Conservation (phyloP, 2,797 vertebrate species). For the Brachyalestes nurse region DNA sequence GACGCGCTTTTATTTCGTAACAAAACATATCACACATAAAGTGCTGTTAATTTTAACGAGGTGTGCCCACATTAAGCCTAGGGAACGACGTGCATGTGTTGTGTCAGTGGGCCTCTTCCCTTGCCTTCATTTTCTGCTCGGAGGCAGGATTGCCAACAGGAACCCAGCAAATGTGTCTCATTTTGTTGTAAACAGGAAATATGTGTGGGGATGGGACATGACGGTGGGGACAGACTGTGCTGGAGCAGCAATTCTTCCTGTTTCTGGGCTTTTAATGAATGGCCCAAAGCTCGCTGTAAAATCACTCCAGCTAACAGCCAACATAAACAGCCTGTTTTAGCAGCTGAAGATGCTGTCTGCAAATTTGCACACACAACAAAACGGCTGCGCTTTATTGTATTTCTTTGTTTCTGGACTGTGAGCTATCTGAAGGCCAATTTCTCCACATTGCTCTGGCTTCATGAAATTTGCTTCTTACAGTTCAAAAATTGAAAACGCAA, state of each 20-base stretch:
- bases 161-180: slow-evolving; percentile 50
- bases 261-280: slow-evolving; percentile 61
- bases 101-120: slow-evolving; percentile 58
- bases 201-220: slow-evolving; percentile 48
- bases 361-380: slow-evolving; percentile 43
- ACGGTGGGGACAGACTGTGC: slow-evolving; percentile 60
- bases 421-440: background rate
- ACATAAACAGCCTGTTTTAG: slow-evolving; percentile 56
- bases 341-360: slow-evolving; percentile 40
- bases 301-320: slow-evolving; percentile 60
- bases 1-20: slow-evolving; percentile 75
- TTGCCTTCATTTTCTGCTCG: slow-evolving; percentile 40
- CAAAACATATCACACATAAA: slow-evolving; percentile 75
- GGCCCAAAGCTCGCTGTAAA: slow-evolving; percentile 67
- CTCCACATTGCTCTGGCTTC: background rate
- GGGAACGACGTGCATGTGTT: slow-evolving; percentile 45
- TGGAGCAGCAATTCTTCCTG: slow-evolving; percentile 56
- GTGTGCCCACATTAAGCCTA: slow-evolving; percentile 59
- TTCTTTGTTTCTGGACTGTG: background rate
- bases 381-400: slow-evolving; percentile 17
- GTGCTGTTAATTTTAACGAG: slow-evolving; percentile 75
- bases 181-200: slow-evolving; percentile 54
- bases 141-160: slow-evolving; percentile 63
- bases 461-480: background rate
- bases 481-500: too few species aligned